These are phyloP conservation scores for Psittacus erithacus DNA, from an alignment of 2,113 vertebrate genomes.

Conservation along the genomic window DNA sequence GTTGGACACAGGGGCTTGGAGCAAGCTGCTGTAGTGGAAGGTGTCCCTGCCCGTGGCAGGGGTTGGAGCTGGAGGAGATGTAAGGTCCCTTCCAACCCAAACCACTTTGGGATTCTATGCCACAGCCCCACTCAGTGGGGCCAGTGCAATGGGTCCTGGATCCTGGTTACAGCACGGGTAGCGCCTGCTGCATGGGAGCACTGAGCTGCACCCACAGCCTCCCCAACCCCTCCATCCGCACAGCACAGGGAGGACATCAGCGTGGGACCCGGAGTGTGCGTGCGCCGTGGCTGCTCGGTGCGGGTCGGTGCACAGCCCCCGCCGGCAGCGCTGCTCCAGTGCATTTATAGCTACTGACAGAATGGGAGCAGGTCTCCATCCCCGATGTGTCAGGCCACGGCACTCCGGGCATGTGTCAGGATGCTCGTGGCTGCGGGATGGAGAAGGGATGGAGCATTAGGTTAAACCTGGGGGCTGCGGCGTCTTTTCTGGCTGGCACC, in stretches of 20 bases:
- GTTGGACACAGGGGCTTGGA: no score
- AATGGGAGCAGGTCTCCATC: constrained; percentile 60
- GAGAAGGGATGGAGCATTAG: fast-evolving
- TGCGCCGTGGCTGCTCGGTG: fast-evolving
- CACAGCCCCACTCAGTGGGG: fast-evolving
- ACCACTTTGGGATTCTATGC: not conserved
- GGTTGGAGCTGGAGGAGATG: fast-evolving
- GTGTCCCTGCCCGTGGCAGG: not conserved
- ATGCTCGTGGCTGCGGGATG: fast-evolving
- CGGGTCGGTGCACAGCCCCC: not conserved
- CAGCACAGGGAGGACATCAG: fast-evolving
- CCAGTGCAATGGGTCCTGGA: fast-evolving
- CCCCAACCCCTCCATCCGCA: not conserved
- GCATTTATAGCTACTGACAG: constrained; percentile 52
- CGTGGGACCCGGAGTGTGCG: fast-evolving
- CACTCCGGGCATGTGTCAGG: not conserved
- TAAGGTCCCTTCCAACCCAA: not conserved
- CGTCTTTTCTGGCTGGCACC: not conserved
- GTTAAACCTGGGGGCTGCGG: not conserved
- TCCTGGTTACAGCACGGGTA: not conserved
- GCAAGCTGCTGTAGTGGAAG: no score
- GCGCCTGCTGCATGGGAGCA: not conserved
- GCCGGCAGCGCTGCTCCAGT: not conserved
- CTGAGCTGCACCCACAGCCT: not conserved
- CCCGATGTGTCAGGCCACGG: not conserved